Percentiles rank a stretch among this genome's conserved stretches.
Evolutionary conservation across 2,113 vertebrate species (phyloP).

Genomic region (Bagarius yarrelli): DNA sequence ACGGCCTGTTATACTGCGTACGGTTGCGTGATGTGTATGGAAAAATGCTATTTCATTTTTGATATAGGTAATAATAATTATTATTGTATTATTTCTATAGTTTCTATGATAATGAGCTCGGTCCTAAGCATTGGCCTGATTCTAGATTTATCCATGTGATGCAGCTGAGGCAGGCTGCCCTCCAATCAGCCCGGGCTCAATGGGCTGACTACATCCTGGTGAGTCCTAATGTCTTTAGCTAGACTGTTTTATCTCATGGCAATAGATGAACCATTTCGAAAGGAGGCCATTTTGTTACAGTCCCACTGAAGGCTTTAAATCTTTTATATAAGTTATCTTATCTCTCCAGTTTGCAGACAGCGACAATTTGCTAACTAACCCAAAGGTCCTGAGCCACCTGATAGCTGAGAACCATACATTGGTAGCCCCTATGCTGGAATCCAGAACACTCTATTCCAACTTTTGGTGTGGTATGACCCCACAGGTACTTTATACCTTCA

Average conservation of each 20-base stretch:
- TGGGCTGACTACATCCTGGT: conserved; percentile 90
- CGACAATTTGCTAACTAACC: conserved; percentile 85
- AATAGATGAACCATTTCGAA: background rate
- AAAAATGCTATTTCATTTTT: too few species aligned
- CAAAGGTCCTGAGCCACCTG: conserved; percentile 74
- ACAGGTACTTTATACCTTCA: conserved; percentile 64
- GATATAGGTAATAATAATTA: background rate
- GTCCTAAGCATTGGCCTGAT: conserved; percentile 84
- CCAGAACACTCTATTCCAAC: conserved; percentile 85
- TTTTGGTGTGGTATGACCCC: conserved; percentile 90
- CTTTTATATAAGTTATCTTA: background rate
- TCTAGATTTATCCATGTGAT: conserved; percentile 82
- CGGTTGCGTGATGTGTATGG: too few species aligned
- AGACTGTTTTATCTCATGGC: background rate
- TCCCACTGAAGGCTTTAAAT: background rate
- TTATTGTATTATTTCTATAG: conserved; percentile 61
- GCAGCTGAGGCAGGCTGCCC: conserved; percentile 82
- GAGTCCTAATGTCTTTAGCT: conserved; percentile 43
- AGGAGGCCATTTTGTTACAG: too few species aligned
- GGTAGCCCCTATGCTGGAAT: conserved; percentile 87
- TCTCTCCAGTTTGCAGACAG: conserved; percentile 78
- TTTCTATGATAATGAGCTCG: conserved; percentile 80
- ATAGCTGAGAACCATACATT: conserved; percentile 83
- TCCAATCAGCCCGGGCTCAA: conserved; percentile 76
- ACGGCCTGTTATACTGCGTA: too few species aligned